Percentiles rank a stretch among this genome's conserved stretches.
These are phyloP conservation scores for Drosophila pandora DNA, from an alignment of 1,140 invertebrate genomes.

Conservation along the genomic window DNA sequence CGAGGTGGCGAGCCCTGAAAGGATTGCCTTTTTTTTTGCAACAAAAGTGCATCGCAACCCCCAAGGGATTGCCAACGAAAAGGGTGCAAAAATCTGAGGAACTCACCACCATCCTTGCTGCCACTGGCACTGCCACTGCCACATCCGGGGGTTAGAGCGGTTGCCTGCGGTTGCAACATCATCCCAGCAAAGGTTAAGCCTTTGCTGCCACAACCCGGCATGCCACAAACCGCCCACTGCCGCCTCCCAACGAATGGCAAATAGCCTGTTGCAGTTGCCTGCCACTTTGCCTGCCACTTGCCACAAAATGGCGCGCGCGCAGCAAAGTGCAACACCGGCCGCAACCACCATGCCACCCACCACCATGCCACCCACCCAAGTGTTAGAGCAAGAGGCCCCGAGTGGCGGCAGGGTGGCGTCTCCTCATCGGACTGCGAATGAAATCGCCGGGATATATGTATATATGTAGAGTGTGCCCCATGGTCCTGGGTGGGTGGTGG, in stretches of 20 bases:
- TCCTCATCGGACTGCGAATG: constrained; percentile 32
- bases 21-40: constrained; percentile 37
- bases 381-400: not conserved
- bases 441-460: constrained; percentile 23
- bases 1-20: constrained; percentile 54
- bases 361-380: constrained; percentile 13
- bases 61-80: not conserved
- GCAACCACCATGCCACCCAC: constrained; percentile 32
- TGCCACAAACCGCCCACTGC: not conserved
- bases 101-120: constrained; percentile 1
- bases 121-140: not conserved
- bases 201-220: not conserved
- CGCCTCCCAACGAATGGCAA: constrained; percentile 13
- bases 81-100: constrained; percentile 3
- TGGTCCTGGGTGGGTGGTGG: constrained; percentile 8
- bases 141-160: constrained; percentile 2
- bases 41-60: constrained; percentile 65
- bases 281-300: constrained; percentile 1
- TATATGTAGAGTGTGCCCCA: not conserved
- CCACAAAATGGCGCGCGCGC: constrained; percentile 53
- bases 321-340: constrained; percentile 30
- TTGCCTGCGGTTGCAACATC: constrained; percentile 39
- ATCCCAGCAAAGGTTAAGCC: constrained; percentile 42
- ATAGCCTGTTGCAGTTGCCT: constrained; percentile 34
- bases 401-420: not conserved